A percentile compares a stretch with the other conserved stretches of the same genome.
Conservation (phyloP, 2,113 vertebrate species). For the Tachuris rubrigastra region DNA sequence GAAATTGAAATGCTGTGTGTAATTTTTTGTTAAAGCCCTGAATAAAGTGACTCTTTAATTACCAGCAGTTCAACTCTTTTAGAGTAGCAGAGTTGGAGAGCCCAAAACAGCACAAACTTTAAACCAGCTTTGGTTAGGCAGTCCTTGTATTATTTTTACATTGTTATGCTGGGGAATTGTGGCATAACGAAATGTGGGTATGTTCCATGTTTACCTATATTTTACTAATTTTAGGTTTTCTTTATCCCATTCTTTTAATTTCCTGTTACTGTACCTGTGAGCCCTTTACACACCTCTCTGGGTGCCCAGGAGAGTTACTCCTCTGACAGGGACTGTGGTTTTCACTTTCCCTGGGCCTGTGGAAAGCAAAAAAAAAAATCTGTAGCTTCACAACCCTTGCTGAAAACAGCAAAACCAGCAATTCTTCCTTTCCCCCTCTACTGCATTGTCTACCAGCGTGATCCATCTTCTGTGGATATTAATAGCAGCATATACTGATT, state of each 20-base stretch:
- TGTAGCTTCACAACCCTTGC: background rate
- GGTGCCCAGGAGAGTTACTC: background rate
- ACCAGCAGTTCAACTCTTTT: conserved; percentile 45
- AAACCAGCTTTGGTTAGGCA: conserved; percentile 56
- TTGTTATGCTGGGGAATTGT: conserved; percentile 5
- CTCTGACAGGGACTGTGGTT: background rate
- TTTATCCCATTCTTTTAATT: background rate
- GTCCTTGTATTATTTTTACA: conserved; percentile 47
- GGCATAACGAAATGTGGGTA: background rate
- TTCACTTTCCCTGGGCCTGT: background rate
- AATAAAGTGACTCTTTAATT: conserved; percentile 57
- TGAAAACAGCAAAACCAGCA: background rate
- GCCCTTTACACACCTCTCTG: background rate
- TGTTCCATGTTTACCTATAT: background rate
- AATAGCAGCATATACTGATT: background rate
- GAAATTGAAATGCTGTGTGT: conserved; percentile 42
- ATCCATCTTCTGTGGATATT: background rate
- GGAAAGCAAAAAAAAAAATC: background rate
- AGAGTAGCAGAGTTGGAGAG: conserved; percentile 46
- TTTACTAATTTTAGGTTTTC: background rate
- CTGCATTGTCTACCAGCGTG: background rate
- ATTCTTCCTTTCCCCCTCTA: background rate
- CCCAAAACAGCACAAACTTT: conserved; percentile 55
- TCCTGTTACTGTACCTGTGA: background rate
- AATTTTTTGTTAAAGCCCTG: conserved; percentile 31